Evolutionary conservation across 1,140 invertebrate genomes (phyloP).

Genomic region (Anastrepha obliqua): DNA sequence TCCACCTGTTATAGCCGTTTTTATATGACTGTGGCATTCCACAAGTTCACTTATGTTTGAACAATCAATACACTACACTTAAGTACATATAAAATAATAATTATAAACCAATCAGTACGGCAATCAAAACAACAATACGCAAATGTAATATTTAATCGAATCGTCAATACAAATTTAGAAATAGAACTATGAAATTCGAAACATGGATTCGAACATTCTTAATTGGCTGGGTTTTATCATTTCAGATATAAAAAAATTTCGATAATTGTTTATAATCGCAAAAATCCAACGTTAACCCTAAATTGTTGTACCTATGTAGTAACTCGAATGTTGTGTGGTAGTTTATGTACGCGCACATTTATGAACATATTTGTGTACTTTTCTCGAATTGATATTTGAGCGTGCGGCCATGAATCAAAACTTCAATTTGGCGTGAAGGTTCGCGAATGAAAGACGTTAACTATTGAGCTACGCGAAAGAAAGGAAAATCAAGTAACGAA

Average conservation of each 20-base stretch:
- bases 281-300: background rate
- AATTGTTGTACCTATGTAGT: too few relatives aligned
- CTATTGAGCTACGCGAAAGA: background rate
- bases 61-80: background rate
- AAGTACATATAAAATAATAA: background rate
- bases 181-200: background rate
- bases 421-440: constrained; percentile 54
- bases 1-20: too few relatives aligned
- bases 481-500: background rate
- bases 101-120: background rate
- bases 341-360: background rate
- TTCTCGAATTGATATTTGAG: constrained; percentile 46
- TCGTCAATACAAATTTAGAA: background rate
- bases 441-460: constrained; percentile 52
- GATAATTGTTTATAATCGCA: constrained; percentile 52
- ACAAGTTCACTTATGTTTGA: too few relatives aligned
- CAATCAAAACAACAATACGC: background rate
- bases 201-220: background rate
- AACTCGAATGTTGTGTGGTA: too few relatives aligned
- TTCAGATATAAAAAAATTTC: constrained; percentile 29
- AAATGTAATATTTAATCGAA: background rate
- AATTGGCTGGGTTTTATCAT: background rate
- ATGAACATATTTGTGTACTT: background rate
- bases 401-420: constrained; percentile 23
- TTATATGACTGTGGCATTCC: too few relatives aligned